phyloP scores from a whole-genome alignment of 1,140 invertebrate genomes.

The Bombus consobrinus region DNA sequence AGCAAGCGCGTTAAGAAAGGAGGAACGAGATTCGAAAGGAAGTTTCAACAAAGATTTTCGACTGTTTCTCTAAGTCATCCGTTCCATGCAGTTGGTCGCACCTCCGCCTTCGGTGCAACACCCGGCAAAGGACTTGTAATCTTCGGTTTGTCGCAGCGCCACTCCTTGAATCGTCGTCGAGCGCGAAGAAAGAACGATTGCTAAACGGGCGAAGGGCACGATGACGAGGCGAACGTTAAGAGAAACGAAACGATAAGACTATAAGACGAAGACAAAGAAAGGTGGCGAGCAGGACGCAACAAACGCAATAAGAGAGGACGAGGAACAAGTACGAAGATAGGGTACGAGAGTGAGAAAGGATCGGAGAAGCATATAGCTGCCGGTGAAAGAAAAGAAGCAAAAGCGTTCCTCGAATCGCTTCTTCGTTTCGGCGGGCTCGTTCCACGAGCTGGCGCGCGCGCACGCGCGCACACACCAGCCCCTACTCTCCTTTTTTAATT shows the following conservation, averaged over 20 bases:
- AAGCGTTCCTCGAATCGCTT: conserved; percentile 28
- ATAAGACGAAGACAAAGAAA: neutral
- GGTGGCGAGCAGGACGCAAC: neutral
- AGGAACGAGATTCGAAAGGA: too few species aligned
- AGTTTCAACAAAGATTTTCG: too few species aligned
- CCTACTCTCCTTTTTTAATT: conserved; percentile 77
- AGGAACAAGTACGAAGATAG: conserved; percentile 8
- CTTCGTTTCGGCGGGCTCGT: conserved; percentile 38
- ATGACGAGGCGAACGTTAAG: conserved; percentile 38
- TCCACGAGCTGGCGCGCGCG: conserved; percentile 27
- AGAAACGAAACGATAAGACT: conserved; percentile 11
- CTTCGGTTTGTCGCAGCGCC: conserved; percentile 34
- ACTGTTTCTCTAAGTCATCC: too few species aligned
- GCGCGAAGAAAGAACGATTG: neutral
- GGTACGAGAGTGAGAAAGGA: conserved; percentile 12
- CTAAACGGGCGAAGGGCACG: conserved; percentile 30
- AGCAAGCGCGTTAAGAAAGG: too few species aligned
- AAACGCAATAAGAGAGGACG: neutral
- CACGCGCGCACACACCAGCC: neutral
- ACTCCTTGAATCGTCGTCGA: conserved; percentile 31
- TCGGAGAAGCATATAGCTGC: conserved; percentile 5
- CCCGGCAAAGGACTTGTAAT: neutral
- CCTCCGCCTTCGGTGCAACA: neutral
- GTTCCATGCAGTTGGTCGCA: too few species aligned
- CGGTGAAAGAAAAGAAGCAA: conserved; percentile 51